Conservation (phyloP, 2,797 vertebrate genomes). For the Micromesistius poutassou region DNA sequence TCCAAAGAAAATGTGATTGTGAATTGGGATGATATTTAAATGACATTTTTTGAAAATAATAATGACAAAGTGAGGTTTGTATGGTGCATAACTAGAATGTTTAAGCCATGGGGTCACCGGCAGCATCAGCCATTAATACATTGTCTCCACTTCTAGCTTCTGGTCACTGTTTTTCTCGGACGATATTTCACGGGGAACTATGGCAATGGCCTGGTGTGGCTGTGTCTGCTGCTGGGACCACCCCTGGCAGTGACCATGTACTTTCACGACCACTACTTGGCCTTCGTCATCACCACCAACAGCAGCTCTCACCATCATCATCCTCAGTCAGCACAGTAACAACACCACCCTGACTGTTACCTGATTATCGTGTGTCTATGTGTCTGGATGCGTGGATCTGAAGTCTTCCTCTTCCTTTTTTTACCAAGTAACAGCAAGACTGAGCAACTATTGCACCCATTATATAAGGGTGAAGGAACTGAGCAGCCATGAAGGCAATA, state of each 20-base stretch:
- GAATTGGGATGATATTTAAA: neutral
- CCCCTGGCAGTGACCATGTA: slow-evolving; percentile 47
- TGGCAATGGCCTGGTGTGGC: slow-evolving; percentile 45
- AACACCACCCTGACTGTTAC: slow-evolving; percentile 1
- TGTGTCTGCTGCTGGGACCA: slow-evolving; percentile 48
- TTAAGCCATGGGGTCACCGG: neutral
- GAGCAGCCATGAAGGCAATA: neutral
- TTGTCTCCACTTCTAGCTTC: slow-evolving; percentile 30
- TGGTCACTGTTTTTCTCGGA: slow-evolving; percentile 40
- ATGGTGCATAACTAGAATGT: neutral
- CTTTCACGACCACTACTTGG: slow-evolving; percentile 51
- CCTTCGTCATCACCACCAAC: slow-evolving; percentile 6
- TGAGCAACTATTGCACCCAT: slow-evolving; percentile 5
- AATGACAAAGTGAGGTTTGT: neutral
- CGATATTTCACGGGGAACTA: slow-evolving; percentile 48
- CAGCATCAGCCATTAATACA: neutral
- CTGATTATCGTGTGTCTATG: neutral
- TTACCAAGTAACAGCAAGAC: neutral
- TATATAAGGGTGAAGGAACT: neutral
- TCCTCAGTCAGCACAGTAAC: slow-evolving; percentile 1
- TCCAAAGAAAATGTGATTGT: too few species aligned
- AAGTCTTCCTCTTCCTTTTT: neutral
- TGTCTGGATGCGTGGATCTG: neutral
- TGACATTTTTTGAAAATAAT: neutral
- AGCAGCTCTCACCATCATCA: slow-evolving; percentile 8